These are phyloP conservation scores for Disparrhopalites patrizii DNA, from an alignment of 2,888 invertebrate species.

Conservation along the genomic window DNA sequence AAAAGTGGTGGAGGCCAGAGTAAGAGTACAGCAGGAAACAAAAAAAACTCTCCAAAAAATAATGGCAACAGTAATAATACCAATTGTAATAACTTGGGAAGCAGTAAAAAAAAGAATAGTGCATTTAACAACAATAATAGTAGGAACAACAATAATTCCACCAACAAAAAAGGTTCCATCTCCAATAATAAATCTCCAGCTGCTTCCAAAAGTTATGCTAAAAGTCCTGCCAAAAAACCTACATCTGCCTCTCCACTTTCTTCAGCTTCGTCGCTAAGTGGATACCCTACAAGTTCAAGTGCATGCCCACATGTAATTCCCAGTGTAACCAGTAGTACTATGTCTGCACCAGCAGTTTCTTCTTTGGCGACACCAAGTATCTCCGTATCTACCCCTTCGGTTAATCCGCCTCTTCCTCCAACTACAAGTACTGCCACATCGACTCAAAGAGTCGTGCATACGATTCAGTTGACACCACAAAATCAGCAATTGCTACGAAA, in stretches of 20 bases:
- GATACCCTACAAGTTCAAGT: constrained; percentile 4
- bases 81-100: background rate
- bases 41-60: constrained; percentile 18
- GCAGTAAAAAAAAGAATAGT: background rate
- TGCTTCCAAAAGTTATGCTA: constrained; percentile 3
- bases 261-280: constrained; percentile 1
- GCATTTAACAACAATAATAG: constrained; percentile 6
- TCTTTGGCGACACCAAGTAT: background rate
- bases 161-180: constrained; percentile 1
- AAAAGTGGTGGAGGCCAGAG: background rate
- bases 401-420: background rate
- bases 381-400: background rate
- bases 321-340: no score
- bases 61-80: background rate
- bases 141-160: constrained; percentile 16
- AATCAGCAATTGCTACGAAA: constrained; percentile 60
- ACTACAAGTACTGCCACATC: constrained; percentile 9
- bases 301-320: no score
- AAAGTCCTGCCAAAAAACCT: constrained; percentile 3
- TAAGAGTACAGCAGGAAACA: background rate
- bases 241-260: constrained; percentile 1
- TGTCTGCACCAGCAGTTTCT: background rate
- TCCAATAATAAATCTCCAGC: constrained; percentile 17
- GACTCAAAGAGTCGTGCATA: constrained; percentile 56
- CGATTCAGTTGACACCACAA: constrained; percentile 68